Evolutionary conservation across 2,797 vertebrate species (phyloP), one percentile per base, ranked within the genome.

Genomic region (Spea hammondii): DNA sequence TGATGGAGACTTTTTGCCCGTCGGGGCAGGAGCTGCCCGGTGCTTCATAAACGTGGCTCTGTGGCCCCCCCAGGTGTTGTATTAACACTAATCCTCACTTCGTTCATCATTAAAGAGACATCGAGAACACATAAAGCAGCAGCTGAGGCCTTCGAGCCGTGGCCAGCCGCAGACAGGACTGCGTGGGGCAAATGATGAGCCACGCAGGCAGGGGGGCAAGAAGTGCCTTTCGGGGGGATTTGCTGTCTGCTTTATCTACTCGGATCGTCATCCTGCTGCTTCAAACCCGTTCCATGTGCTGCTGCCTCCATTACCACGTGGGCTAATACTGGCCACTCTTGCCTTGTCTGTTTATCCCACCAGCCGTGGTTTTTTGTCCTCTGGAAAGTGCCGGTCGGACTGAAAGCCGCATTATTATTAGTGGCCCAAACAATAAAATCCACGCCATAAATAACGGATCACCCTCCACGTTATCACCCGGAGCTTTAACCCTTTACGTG

Each of bases 141-240:
- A 48, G 6, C 32, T 32, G 32, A 32, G 32, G 3, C 32, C 32
- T 3, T 3, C 32, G 32, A 32, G 32, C 32, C 32, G 32, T 32
- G 32, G 32, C 32, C 51, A 1, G 51, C 51, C 10, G 51, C 51
- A 53, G 32, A 53, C 51, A 53, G 51, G 51, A 53, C 51, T 53
- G 32, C 32, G 32, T 32, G 32, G 32, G 32, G 32, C 32, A 32
- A 32, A 3, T 3, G 32, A 32, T 32, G 32, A 32, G 11, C 2
- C 46, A n/a, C n/a, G 46, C 13, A 7, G 11, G 53, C 8, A 13
- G 5, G 11, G 46, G 65, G 13, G 49, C 17, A 17, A 72, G 62
- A 79, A 79, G 78, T 79, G 78, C 78, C 78, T 79, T 79, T 67
- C 53, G 70, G 69, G 54, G 51, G 51, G 59, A 17, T 62, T 32